Base-by-base conservation (phyloP, 2,888 invertebrate genomes). In the Phorcus lineatus region DNA sequence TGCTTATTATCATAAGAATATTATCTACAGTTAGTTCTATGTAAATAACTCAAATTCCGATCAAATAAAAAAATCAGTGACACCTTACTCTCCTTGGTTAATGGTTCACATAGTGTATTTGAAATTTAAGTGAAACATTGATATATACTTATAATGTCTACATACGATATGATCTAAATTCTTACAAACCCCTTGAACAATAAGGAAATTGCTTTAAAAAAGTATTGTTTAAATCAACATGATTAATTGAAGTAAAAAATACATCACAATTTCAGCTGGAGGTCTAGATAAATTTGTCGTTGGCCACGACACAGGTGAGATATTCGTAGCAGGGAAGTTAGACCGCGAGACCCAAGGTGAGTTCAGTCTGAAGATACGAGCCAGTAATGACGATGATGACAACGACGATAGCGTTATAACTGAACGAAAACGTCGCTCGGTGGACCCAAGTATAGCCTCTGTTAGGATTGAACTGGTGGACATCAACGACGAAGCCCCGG, bases 261-360 rank as follows among this genome's bases (percentile, higher is more conserved):
- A 11, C 11, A 47, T 11, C 1, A 11, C 47, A 47, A 47, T 47
- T 80, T 4, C 81, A 97, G 90, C 88, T 77, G 90, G 91, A 3
- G 97, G 97, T 91, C 95, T 96, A 82, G 95, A 95, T 0, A 95
- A 95, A 0, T 97, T 98, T 91, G 95, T 95, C 78, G 94, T 98
- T 16, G 97, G 97, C 91, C 95, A 96, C 90, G 95, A 95, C 0
- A 96, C 96, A 52, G 98, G 98, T 0, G 95, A 95, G 86, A 95
- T 98, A 78, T 95, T 95, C 87, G 95, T 97, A 0, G 96, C 96
- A 88, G 95, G 95, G 85, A 95, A 96, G 2, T 95, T 98, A 86
- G 97, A 98, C 90, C 94, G 97, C 36, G 97, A 97, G 92, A 94
- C 95, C 74, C 95, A 95, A 79, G 95, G 96, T 55, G 95, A 95